Percentiles rank a stretch among this genome's conserved stretches.
Conservation (phyloP, 92 coral and sea anemone genomes). For the Epizoanthus illoricatus region DNA sequence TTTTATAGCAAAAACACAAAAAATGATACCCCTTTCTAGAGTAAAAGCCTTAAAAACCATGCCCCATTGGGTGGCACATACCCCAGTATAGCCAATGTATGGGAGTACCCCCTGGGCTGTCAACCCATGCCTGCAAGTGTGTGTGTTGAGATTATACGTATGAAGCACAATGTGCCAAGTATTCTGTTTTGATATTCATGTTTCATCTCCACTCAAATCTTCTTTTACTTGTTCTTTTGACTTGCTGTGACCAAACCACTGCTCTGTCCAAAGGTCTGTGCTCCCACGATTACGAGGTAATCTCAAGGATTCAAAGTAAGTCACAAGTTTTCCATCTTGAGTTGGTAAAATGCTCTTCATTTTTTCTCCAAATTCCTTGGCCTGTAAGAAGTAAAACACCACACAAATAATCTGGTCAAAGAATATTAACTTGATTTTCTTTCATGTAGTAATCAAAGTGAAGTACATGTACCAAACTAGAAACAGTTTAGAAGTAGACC, state of each 20-base stretch:
- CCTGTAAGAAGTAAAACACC: constrained; percentile 36
- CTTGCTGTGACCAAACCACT: constrained; percentile 39
- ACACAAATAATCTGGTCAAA: background rate
- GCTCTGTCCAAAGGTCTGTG: constrained; percentile 44
- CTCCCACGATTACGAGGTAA: constrained; percentile 60
- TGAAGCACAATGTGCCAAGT: too few relatives aligned
- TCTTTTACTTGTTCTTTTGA: background rate
- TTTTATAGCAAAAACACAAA: too few relatives aligned
- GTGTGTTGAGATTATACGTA: too few relatives aligned
- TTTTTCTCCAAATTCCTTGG: constrained; percentile 76
- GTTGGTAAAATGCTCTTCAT: constrained; percentile 74
- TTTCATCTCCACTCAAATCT: constrained; percentile 7
- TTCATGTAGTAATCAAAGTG: too few relatives aligned
- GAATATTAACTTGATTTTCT: too few relatives aligned
- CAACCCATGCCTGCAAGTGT: too few relatives aligned
- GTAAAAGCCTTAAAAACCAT: too few relatives aligned
- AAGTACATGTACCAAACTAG: too few relatives aligned
- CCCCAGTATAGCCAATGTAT: too few relatives aligned
- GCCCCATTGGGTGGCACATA: too few relatives aligned
- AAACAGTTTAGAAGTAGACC: background rate
- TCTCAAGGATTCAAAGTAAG: constrained; percentile 74
- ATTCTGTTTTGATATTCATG: background rate
- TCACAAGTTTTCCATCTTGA: constrained; percentile 78
- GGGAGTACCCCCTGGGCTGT: too few relatives aligned
- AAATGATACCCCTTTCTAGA: too few relatives aligned